Conservation (phyloP, 2,113 vertebrate species). For the Xiphophorus hellerii region DNA sequence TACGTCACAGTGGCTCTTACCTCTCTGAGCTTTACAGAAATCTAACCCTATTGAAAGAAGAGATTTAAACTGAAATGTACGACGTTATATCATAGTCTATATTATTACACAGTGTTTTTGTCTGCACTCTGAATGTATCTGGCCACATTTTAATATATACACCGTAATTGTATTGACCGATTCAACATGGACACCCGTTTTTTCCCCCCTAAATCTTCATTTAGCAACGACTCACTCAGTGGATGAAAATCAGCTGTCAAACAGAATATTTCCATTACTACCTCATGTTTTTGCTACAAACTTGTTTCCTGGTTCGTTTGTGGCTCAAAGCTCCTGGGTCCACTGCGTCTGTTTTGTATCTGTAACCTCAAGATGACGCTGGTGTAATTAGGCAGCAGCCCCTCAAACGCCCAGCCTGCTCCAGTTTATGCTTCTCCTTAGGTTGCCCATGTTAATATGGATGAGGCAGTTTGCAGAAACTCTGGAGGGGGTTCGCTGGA, state of each 20-base stretch:
- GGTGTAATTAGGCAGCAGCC: conserved; percentile 36
- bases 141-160: conserved; percentile 38
- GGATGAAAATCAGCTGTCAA: conserved; percentile 6
- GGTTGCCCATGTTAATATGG: conserved; percentile 35
- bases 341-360: conserved; percentile 8
- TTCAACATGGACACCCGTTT: conserved; percentile 10
- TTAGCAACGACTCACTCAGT: background rate
- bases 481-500: background rate
- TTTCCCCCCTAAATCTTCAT: background rate
- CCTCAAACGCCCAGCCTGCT: conserved; percentile 17
- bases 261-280: conserved; percentile 52
- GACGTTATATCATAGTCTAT: conserved; percentile 32
- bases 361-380: conserved; percentile 5
- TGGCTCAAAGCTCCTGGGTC: conserved; percentile 11
- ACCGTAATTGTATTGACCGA: conserved; percentile 2
- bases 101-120: conserved; percentile 43
- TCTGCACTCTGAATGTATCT: conserved; percentile 70
- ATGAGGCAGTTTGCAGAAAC: conserved; percentile 27
- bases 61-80: conserved; percentile 17
- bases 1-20: conserved; percentile 51
- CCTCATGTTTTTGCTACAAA: conserved; percentile 26
- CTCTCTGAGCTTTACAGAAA: conserved; percentile 45
- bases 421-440: conserved; percentile 19
- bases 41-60: conserved; percentile 2
- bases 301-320: conserved; percentile 12